Evolutionary conservation across 2,797 vertebrate species (phyloP), one percentile per base, ranked within the genome.

Genomic region (Nasua narica): DNA sequence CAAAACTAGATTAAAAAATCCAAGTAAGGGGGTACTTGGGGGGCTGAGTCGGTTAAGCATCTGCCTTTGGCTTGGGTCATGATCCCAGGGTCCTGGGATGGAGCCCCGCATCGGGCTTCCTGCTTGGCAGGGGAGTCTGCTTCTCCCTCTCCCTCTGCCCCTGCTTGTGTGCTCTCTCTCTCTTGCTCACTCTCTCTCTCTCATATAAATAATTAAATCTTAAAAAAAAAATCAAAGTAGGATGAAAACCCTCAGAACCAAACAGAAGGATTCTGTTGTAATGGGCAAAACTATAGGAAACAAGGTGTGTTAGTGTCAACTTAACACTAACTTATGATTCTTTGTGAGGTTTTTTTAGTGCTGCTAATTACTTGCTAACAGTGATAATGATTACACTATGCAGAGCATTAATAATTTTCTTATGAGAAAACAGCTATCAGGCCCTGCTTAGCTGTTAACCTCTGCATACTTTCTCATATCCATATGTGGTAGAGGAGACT

Each of bases 1-100:
- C 19, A 95, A 81, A 92, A 92, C 18, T n/a, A 15, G 46, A 67
- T 87, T 60, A n/a, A 54, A 91, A 94, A 79, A 91, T 92, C 48
- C 10, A 10, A 65, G 88, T 58, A 58, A 58, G 56, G 23, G 23
- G 56, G 25, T 58, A 25, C 10, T 58, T 58, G 1, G 56, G 25
- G 25, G 56, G 11, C 56, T 58, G 25, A 58, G 25, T 58, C 1
- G 0, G 25, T 58, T 58, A 58, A 58, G 25, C 11, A 3, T 11
- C 56, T 58, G 56, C 25, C 25, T 25, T 58, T 11, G 12, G 56
- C 56, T 58, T 3, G 4, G 25, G 56, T 58, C 56, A 58, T 12
- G 56, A 58, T 27, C 56, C 56, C 25, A 58, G 56, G 56, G 25
- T 58, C 56, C 25, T 58, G 56, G 56, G 25, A 58, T 58, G 4